Conservation (phyloP, 2,113 vertebrate genomes). For the Actenoides hombroni region DNA sequence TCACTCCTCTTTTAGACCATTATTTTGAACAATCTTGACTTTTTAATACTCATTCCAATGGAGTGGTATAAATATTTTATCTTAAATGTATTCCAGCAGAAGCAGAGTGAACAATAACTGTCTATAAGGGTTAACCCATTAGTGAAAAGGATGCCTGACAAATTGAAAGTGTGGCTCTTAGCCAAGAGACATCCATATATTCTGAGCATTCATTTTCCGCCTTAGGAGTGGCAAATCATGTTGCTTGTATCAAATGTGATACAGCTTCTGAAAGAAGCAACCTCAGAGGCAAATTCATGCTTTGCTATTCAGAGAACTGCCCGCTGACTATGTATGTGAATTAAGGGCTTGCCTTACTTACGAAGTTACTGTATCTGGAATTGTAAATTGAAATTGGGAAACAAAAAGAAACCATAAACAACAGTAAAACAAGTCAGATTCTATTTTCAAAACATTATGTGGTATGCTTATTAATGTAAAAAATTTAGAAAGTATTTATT, state of each 20-base stretch:
- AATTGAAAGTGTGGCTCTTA: conserved; percentile 50
- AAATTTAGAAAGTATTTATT: background rate
- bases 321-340: background rate
- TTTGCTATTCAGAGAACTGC: background rate
- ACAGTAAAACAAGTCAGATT: background rate
- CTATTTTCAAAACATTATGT: background rate
- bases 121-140: conserved; percentile 57
- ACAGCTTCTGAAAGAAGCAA: conserved; percentile 14
- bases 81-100: conserved; percentile 7
- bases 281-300: conserved; percentile 38
- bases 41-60: conserved; percentile 21
- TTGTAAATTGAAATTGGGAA: background rate
- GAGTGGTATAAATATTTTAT: conserved; percentile 64
- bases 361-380: background rate
- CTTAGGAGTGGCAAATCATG: conserved; percentile 6
- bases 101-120: conserved; percentile 36
- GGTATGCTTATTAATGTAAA: background rate
- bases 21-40: conserved; percentile 27
- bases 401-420: background rate
- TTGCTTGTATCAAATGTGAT: conserved; percentile 21
- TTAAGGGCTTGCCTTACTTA: conserved; percentile 8
- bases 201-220: conserved; percentile 35
- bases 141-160: conserved; percentile 57
- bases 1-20: background rate
- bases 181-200: background rate